Base-by-base conservation (phyloP, 64 coral and sea anemone species). In the Pocillopora verrucosa region DNA sequence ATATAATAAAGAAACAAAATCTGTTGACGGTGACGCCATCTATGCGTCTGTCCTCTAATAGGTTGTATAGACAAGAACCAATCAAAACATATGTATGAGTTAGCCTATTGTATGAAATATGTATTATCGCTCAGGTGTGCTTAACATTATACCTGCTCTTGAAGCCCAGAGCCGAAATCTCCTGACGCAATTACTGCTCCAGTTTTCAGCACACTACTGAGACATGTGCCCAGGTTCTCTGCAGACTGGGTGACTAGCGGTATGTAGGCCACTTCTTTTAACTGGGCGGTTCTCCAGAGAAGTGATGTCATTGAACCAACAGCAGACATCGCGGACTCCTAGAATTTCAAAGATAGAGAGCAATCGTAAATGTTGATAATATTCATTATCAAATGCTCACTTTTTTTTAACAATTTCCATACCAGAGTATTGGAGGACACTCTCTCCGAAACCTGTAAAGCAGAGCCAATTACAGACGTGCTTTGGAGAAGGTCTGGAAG, bases 401-500 rank as follows among this genome's bases (percentile, higher is more conserved):
- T n/a, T 2, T 24, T 16, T 20, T 22, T 70, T 70, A 70, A 70
- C 20, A 70, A 11, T 24, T 70, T 70, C 22, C 64, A 19, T 67
- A 67, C 19, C 73, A 76, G 73, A 60, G 86, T 62, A 10, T 88
- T 78, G 0, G n/a, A 4, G 61, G 73, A 76, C 34, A 77, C 3
- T n/a, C 15, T 61, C 16, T 62, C n/a, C 34, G 58, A 61, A 20
- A 76, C 56, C 24, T 75, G 72, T 25, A 75, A 35, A 77, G 86
- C 86, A 1, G 72, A 76, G 5, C 86, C 73, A 41, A 88, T 88
- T 58, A 88, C 86, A 15, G 86, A 88, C 12, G 86, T 76, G 26
- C 34, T 59, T 62, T 76, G 86, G 16, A 77, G 12, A 51, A 88
- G 30, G 16, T 75, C 60, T 61, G 57, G 72, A 12, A 88, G 30